A percentile compares a stretch with the other conserved stretches of the same genome.
Evolutionary conservation across 2,797 vertebrate species (phyloP).

Genomic region (Fratercula arctica): DNA sequence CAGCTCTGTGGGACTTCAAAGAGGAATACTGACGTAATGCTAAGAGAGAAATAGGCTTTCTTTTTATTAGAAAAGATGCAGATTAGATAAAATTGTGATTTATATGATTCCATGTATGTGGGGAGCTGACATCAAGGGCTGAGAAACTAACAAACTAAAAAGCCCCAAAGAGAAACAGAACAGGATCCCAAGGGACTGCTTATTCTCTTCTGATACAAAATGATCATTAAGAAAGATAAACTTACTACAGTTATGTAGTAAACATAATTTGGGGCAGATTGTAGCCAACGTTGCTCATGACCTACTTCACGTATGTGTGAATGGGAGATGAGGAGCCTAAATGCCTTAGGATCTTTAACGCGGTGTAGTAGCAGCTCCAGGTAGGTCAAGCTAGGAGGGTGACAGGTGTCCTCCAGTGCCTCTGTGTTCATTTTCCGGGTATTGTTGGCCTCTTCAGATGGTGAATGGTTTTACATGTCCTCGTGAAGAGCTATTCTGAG

Average conservation of each 20-base stretch:
- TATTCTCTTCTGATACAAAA: not conserved
- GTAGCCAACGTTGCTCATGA: not conserved
- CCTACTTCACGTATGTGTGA: not conserved
- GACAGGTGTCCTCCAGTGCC: not conserved
- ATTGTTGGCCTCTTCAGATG: not conserved
- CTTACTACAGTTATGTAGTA: not conserved
- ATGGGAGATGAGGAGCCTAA: not conserved
- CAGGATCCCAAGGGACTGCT: not conserved
- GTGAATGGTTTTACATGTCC: not conserved
- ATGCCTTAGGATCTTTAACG: not conserved
- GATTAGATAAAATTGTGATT: not conserved
- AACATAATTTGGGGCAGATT: not conserved
- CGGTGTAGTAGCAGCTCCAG: rapidly evolving
- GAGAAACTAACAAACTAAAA: not conserved
- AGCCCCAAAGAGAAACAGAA: not conserved
- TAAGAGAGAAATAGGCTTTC: not conserved
- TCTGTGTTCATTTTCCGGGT: not conserved
- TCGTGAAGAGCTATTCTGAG: not conserved
- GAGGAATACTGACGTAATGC: not conserved
- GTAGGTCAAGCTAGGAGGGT: not conserved
- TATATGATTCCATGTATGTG: not conserved
- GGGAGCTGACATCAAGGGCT: not conserved
- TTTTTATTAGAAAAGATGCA: not conserved
- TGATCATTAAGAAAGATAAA: not conserved
- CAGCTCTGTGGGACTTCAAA: not conserved